Base-by-base conservation (phyloP, 1,140 invertebrate species). In the Ladona fulva region DNA sequence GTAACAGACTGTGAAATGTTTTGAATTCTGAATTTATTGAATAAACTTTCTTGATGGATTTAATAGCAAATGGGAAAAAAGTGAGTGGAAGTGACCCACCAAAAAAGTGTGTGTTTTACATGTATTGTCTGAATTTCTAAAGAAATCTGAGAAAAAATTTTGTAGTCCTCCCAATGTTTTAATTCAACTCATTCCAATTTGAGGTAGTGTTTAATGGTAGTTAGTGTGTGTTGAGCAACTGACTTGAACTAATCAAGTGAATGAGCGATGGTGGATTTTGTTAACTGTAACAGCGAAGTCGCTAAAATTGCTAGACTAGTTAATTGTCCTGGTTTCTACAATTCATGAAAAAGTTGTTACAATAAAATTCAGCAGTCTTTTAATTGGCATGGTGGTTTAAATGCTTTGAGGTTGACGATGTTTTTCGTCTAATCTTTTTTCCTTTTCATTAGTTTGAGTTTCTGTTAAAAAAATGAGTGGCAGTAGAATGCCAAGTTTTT, bases 11-110 rank as follows among this genome's bases (percentile, higher is more conserved):
- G 52, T 66, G 52, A 66, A 66, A 66, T 66, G 52, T 66, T 66
- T 66, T 66, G 52, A 66, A 37, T 66, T 66, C 52, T 66, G 52
- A 66, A 66, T 66, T 66, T 66, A 66, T 22, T 66, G 52, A 66
- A 66, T 66, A 66, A 66, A 66, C 52, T 66, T 66, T 66, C 52
- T 66, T 66, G 52, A 66, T 66, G 52, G 52, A 66, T 66, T 66
- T 66, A 66, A 66, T 66, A 66, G 52, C 52, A 66, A 66, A 66
- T 66, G 52, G 52, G 52, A 66, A 66, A 52, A 66, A 66, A 22
- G 52, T 66, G 52, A 66, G 52, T 66, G 52, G 52, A 66, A 66
- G 52, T 66, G 52, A 16, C 52, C 52, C 52, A 66, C 52, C 52
- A 66, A 66, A 66, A 66, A 66, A 66, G 52, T 66, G 52, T 37